Percentiles rank a stretch among this genome's conserved stretches.
These are phyloP conservation scores for Gastrophryne carolinensis DNA, from an alignment of 2,797 vertebrate species.

Conservation along the genomic window DNA sequence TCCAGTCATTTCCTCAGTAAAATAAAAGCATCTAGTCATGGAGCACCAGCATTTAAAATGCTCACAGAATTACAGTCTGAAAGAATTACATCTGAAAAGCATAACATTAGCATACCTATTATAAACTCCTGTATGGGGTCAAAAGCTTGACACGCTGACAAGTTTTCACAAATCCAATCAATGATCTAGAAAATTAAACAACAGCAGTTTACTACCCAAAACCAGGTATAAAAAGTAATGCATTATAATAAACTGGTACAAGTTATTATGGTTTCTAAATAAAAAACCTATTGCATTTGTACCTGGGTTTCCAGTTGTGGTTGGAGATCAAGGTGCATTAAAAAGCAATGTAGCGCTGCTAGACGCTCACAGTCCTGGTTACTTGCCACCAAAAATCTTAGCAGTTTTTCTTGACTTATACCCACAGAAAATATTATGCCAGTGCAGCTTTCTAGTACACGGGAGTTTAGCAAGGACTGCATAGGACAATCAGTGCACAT, in stretches of 20 bases:
- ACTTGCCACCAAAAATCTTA: slow-evolving; percentile 71
- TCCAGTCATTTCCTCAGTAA: no score
- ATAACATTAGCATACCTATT: slow-evolving; percentile 76
- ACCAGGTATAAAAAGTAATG: neutral
- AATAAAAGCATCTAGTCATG: no score
- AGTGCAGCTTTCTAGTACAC: slow-evolving; percentile 70
- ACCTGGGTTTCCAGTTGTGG: slow-evolving; percentile 65
- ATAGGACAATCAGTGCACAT: slow-evolving; percentile 61
- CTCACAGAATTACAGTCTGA: no score
- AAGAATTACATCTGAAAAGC: neutral
- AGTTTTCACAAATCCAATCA: slow-evolving; percentile 85
- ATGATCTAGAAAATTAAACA: slow-evolving; percentile 75
- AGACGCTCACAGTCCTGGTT: slow-evolving; percentile 74
- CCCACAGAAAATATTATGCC: slow-evolving; percentile 71
- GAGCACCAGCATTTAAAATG: no score
- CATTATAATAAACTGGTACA: neutral
- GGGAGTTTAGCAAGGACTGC: slow-evolving; percentile 61
- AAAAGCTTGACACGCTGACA: slow-evolving; percentile 78
- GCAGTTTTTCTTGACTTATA: slow-evolving; percentile 70
- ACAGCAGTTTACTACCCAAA: neutral
- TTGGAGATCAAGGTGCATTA: slow-evolving; percentile 69
- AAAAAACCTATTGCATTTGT: neutral
- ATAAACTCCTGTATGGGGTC: slow-evolving; percentile 95
- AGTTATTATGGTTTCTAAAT: no score
- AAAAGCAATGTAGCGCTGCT: slow-evolving; percentile 83